Conservation (phyloP, 2,113 vertebrate genomes). For the Lipotes vexillifer region DNA sequence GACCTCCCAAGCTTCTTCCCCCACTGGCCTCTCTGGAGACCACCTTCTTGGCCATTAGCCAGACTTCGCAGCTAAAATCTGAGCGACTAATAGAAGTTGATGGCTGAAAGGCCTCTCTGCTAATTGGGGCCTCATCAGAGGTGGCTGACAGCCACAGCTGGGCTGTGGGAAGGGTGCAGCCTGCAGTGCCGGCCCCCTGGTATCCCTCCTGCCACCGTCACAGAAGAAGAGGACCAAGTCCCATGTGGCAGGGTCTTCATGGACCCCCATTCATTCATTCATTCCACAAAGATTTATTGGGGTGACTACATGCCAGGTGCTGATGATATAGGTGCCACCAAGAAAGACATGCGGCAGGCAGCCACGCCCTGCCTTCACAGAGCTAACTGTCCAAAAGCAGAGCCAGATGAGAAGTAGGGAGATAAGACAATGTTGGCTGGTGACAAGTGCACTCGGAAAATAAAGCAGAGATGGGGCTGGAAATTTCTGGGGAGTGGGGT, state of each 20-base stretch:
- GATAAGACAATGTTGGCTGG: rapidly evolving
- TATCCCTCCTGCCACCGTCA: neutral
- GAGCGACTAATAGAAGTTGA: neutral
- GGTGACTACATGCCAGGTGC: rapidly evolving
- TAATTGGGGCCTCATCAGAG: neutral
- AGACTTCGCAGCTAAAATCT: neutral
- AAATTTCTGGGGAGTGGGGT: neutral
- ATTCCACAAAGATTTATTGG: neutral
- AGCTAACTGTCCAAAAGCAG: too few relatives aligned
- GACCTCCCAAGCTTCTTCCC: neutral
- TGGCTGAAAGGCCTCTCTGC: neutral
- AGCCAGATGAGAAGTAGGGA: rapidly evolving
- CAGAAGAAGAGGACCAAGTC: neutral
- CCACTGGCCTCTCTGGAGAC: neutral
- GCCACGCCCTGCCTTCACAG: rapidly evolving
- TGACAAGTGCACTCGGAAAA: neutral
- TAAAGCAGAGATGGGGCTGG: neutral
- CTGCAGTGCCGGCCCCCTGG: rapidly evolving
- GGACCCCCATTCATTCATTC: neutral
- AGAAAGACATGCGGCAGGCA: rapidly evolving
- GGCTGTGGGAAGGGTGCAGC: neutral
- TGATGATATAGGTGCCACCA: rapidly evolving
- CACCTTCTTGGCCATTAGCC: neutral
- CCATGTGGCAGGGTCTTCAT: neutral
- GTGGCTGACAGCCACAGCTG: neutral